A percentile compares a stretch with the other conserved stretches of the same genome.
These are phyloP conservation scores for Prorops nasuta DNA, from an alignment of 1,140 invertebrate genomes.

Conservation along the genomic window DNA sequence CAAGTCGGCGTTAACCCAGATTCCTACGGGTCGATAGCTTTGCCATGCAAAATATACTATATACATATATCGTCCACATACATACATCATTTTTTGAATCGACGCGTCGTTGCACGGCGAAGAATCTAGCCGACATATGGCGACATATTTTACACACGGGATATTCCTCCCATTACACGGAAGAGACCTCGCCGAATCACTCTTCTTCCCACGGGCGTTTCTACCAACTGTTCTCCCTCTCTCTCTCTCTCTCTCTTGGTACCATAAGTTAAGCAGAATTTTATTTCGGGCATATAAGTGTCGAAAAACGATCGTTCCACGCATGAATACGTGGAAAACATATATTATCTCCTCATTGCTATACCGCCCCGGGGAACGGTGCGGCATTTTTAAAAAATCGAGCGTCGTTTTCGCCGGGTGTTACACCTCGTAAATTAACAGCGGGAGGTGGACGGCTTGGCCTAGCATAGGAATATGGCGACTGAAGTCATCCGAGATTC, in stretches of 20 bases:
- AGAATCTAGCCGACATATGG: too few species aligned
- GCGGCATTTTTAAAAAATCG: conserved; percentile 26
- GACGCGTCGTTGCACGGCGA: too few species aligned
- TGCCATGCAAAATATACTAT: too few species aligned
- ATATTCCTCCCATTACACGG: too few species aligned
- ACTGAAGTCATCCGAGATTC: conserved; percentile 17
- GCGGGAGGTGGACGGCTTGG: conserved; percentile 1
- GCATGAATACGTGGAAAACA: not conserved
- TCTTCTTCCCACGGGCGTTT: too few species aligned
- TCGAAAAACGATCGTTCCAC: not conserved
- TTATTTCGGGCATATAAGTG: not conserved
- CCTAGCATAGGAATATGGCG: not conserved
- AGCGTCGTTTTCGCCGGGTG: conserved; percentile 11
- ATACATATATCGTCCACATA: too few species aligned
- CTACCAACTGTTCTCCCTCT: not conserved
- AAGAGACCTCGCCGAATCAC: too few species aligned
- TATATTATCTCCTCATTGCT: conserved; percentile 11
- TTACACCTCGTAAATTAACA: conserved; percentile 33
- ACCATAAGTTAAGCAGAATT: not conserved
- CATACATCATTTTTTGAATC: too few species aligned
- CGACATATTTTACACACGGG: too few species aligned
- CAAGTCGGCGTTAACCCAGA: too few species aligned
- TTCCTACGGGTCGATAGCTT: too few species aligned
- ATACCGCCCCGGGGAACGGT: conserved; percentile 8
- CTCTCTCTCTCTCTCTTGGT: conserved; percentile 2